A percentile compares a stretch with the other conserved stretches of the same genome.
Conservation (phyloP, 2,113 vertebrate genomes). For the Regulus satrapa region DNA sequence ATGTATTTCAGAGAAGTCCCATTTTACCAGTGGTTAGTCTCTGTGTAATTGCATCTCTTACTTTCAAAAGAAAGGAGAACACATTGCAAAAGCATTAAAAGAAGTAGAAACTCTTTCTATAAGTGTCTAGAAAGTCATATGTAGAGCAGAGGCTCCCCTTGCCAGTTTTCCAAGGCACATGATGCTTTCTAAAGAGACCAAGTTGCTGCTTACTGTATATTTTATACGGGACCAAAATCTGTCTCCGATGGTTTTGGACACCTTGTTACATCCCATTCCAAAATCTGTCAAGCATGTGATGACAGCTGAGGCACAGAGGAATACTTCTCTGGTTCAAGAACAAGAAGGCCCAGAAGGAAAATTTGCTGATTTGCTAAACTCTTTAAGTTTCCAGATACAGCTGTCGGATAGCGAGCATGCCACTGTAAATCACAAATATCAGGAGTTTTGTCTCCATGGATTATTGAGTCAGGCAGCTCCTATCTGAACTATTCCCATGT, state of each 20-base stretch:
- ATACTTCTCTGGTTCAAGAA: conserved; percentile 59
- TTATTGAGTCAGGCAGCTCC: conserved; percentile 19
- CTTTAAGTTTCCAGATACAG: conserved; percentile 27
- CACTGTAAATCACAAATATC: not conserved
- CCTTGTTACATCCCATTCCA: conserved; percentile 75
- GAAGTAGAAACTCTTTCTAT: not conserved
- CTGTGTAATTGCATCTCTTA: not conserved
- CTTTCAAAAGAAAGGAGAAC: not conserved
- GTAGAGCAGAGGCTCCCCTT: not conserved
- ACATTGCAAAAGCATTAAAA: not conserved
- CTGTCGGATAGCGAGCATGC: not conserved
- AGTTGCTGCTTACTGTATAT: conserved; percentile 31
- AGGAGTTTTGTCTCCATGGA: not conserved
- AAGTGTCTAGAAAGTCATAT: not conserved
- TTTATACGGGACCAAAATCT: conserved; percentile 32
- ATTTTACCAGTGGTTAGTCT: not conserved
- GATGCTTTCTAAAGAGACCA: conserved; percentile 13
- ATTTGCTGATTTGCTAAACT: conserved; percentile 48
- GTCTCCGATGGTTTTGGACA: conserved; percentile 59
- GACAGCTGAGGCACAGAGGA: conserved; percentile 68
- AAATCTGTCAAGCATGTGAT: conserved; percentile 75
- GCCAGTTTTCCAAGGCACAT: conserved; percentile 3
- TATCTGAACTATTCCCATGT: not conserved
- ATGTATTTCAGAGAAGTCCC: not conserved
- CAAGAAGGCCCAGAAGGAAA: conserved; percentile 58